Evolutionary conservation across 2,888 invertebrate genomes (phyloP), one percentile per base, ranked within the genome.

Genomic region (Neuroscelio doddi): DNA sequence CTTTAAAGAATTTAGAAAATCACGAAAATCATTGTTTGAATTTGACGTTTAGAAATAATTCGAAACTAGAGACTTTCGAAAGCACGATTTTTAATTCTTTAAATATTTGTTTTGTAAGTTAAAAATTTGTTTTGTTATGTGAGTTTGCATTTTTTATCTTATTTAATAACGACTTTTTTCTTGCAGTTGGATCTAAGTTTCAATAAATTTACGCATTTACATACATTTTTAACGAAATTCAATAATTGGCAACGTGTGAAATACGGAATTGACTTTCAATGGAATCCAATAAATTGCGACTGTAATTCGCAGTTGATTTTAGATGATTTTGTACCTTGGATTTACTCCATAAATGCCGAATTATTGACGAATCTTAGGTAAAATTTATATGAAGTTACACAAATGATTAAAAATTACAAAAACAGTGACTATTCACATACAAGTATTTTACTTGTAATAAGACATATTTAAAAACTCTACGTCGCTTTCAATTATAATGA

Each of bases 231-330:
- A n/a, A 69, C 73, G 14, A 62, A 71, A 39, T 38, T 44, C 1
- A 74, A 86, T 0, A 80, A 83, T 42, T 87, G 62, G 66, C 16
- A 27, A 0, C 68, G 78, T 0, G 72, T 85, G 3, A 71, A 71
- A 0, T 85, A 85, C 3, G 87, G 86, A 0, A 85, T 88, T 0
- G 86, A 90, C 78, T 77, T 90, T 1, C 89, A 89, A 84, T 85
- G 84, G 66, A 91, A 91, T 80, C 90, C 90, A 0, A 89, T 90
- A 87, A 81, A 86, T 62, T 91, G 91, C 73, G 80, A 85, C 62
- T 91, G 91, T 72, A 84, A 86, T 29, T 77, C 89, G 72, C 88
- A 90, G 72, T 89, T 90, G 88, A 78, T 90, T 68, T 78, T 89
- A 14, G 86, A 87, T 39, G 85, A 86, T 16, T 78, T 90, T 29